Evolutionary conservation across 2,888 invertebrate species (phyloP).

Genomic region (Cosmopolites sordidus): DNA sequence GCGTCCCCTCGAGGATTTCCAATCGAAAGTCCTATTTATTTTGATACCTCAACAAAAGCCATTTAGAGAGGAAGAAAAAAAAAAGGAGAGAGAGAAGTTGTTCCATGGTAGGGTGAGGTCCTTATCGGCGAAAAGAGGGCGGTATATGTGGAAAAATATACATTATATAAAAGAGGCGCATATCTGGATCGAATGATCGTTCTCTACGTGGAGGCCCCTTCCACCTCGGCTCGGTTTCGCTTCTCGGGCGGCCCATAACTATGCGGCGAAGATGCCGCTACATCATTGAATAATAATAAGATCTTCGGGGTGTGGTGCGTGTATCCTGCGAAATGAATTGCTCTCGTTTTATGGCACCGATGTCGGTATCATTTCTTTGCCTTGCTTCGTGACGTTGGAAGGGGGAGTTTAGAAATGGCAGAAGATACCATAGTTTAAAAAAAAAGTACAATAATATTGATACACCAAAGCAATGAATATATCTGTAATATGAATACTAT

Average conservation of each 20-base stretch:
- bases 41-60: conserved; percentile 31
- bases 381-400: conserved; percentile 1
- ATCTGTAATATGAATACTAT: no score
- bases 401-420: no score
- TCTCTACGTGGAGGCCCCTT: conserved; percentile 31
- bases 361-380: conserved; percentile 3
- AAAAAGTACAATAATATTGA: no score
- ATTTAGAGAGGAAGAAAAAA: conserved; percentile 29
- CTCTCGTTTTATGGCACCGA: conserved; percentile 26
- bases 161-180: conserved; percentile 34
- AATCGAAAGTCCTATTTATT: conserved; percentile 31
- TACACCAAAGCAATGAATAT: no score
- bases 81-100: conserved; percentile 16
- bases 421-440: no score
- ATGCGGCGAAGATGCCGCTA: conserved; percentile 37
- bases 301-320: conserved; percentile 44
- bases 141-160: conserved; percentile 31
- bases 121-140: conserved; percentile 27
- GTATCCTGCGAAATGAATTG: conserved; percentile 29
- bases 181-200: conserved; percentile 35
- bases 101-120: conserved; percentile 1
- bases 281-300: conserved; percentile 52
- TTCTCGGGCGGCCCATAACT: conserved; percentile 39
- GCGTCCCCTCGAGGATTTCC: conserved; percentile 26
- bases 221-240: conserved; percentile 16